phyloP scores from a whole-genome alignment of 2,113 vertebrate genomes.

The Callospermophilus lateralis region DNA sequence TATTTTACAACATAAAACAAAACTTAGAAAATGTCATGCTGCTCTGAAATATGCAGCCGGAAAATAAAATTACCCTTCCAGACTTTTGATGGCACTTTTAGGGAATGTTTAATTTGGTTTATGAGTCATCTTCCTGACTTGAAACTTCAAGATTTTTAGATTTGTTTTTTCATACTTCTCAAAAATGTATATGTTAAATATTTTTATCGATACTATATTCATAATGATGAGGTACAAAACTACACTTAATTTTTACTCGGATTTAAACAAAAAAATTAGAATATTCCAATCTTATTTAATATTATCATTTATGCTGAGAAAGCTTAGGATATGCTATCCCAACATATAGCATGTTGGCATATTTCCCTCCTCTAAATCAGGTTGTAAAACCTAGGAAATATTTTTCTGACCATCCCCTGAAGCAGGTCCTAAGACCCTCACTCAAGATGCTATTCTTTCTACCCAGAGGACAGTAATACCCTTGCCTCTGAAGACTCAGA shows the following conservation, averaged over 20 bases:
- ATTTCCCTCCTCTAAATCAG: background rate
- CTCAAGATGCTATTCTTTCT: background rate
- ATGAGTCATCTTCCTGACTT: conserved; percentile 61
- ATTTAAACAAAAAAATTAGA: background rate
- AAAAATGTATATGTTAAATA: background rate
- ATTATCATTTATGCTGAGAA: background rate
- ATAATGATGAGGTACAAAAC: background rate
- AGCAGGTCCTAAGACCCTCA: background rate
- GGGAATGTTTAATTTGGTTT: conserved; percentile 65
- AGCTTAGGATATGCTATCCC: background rate
- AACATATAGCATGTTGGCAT: background rate
- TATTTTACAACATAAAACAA: conserved; percentile 76
- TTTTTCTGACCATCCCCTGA: background rate
- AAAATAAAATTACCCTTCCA: conserved; percentile 74
- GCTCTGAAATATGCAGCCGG: conserved; percentile 33
- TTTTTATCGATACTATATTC: background rate
- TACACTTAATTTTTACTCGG: background rate
- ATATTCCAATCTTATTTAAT: background rate
- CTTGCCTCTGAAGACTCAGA: background rate
- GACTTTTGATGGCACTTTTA: conserved; percentile 65
- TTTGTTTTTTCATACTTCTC: background rate
- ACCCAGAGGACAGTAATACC: background rate
- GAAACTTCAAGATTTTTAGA: conserved; percentile 11
- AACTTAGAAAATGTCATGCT: conserved; percentile 65
- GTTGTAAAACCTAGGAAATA: background rate